phyloP scores from a whole-genome alignment of 2,797 vertebrate species.

The Acrocephalus scirpaceus region DNA sequence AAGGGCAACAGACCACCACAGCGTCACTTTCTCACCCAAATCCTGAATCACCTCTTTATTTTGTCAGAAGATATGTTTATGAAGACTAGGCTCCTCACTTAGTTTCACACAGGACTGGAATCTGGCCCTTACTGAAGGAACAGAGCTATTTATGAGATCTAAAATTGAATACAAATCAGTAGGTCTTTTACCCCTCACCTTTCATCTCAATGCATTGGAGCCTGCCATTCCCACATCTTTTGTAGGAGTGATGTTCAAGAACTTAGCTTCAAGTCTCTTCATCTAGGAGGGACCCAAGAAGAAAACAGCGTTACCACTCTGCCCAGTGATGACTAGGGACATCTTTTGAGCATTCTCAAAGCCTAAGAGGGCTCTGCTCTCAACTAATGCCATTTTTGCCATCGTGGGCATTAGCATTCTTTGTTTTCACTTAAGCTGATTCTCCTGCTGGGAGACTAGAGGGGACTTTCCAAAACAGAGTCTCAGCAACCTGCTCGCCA shows the following conservation, averaged over 20 bases:
- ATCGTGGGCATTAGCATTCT: rapidly evolving
- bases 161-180: not conserved
- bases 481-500: not conserved
- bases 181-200: not conserved
- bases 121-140: not conserved
- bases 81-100: not conserved
- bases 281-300: not conserved
- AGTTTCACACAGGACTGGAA: not conserved
- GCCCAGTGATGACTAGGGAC: not conserved
- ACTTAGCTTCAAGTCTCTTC: not conserved
- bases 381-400: not conserved
- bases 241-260: not conserved
- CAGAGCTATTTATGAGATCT: not conserved
- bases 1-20: not conserved
- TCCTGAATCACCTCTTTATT: not conserved
- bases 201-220: not conserved
- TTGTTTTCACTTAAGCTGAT: not conserved
- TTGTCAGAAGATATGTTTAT: not conserved
- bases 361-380: not conserved
- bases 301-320: not conserved
- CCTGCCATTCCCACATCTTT: not conserved
- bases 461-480: not conserved
- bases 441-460: not conserved
- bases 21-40: not conserved
- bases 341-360: not conserved